phyloP scores from a whole-genome alignment of 2,113 vertebrate species.

The Tragelaphus strepsiceros region DNA sequence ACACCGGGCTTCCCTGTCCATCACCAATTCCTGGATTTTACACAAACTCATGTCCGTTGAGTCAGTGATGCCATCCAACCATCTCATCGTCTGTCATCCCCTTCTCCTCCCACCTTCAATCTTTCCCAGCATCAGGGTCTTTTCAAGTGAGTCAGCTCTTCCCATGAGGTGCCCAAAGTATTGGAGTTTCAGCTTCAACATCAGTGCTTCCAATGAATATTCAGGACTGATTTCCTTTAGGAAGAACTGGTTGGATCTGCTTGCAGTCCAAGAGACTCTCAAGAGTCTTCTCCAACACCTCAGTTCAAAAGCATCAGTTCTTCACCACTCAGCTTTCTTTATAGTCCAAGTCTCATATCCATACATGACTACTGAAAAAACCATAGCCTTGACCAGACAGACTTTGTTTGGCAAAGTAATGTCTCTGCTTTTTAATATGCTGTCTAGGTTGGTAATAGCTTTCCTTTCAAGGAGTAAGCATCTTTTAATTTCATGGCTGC shows the following conservation, averaged over 20 bases:
- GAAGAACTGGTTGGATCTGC: not conserved
- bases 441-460: not conserved
- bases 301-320: not conserved
- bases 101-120: not conserved
- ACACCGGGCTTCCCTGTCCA: not conserved
- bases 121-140: not conserved
- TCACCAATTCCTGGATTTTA: not conserved
- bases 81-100: fast-evolving
- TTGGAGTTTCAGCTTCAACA: not conserved
- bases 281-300: not conserved
- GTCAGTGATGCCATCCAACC: not conserved
- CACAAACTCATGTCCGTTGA: not conserved
- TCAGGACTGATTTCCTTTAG: not conserved
- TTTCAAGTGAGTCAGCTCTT: not conserved
- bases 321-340: not conserved
- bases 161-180: not conserved
- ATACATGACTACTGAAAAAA: not conserved
- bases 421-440: not conserved
- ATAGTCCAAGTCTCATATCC: not conserved
- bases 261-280: not conserved
- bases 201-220: not conserved
- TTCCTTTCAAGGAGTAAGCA: not conserved
- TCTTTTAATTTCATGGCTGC: not conserved
- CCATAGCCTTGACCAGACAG: not conserved
- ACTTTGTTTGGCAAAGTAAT: not conserved